Evolutionary conservation across 2,888 invertebrate genomes (phyloP).

Genomic region (Drosophila birchii): DNA sequence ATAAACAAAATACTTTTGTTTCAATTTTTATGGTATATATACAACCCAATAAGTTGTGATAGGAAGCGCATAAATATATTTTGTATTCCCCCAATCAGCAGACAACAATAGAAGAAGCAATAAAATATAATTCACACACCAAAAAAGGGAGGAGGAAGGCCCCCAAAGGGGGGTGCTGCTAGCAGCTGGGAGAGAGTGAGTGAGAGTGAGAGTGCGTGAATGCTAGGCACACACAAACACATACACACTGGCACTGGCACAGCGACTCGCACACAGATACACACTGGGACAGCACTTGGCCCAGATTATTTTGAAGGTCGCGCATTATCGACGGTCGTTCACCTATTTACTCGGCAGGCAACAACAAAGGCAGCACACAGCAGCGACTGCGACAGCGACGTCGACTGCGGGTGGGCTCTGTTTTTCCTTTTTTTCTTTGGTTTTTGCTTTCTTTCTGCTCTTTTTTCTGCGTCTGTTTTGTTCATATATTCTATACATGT

Average conservation of each 20-base stretch:
- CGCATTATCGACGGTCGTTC: conserved; percentile 85
- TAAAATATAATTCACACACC: conserved; percentile 34
- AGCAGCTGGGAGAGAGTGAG: conserved; percentile 25
- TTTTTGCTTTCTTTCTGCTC: conserved; percentile 10
- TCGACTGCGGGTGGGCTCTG: conserved; percentile 34
- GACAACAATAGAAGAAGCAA: conserved; percentile 30
- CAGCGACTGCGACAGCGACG: conserved; percentile 23
- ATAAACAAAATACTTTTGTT: background rate
- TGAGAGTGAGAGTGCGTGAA: conserved; percentile 39
- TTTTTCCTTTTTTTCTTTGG: conserved; percentile 9
- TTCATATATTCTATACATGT: conserved; percentile 16
- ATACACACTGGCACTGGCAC: conserved; percentile 13
- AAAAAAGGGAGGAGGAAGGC: background rate
- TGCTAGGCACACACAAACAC: conserved; percentile 27
- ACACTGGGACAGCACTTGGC: conserved; percentile 84
- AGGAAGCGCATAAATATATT: conserved; percentile 36
- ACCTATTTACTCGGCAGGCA: conserved; percentile 80
- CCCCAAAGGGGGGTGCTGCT: background rate
- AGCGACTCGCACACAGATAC: conserved; percentile 36
- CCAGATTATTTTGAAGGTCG: conserved; percentile 85
- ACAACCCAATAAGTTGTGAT: conserved; percentile 9
- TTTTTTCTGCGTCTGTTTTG: conserved; percentile 28
- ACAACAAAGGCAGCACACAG: conserved; percentile 25
- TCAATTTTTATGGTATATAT: background rate
- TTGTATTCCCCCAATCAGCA: conserved; percentile 35